These are phyloP conservation scores for Tetramorium bicarinatum DNA, from an alignment of 2,888 invertebrate genomes.

Conservation along the genomic window DNA sequence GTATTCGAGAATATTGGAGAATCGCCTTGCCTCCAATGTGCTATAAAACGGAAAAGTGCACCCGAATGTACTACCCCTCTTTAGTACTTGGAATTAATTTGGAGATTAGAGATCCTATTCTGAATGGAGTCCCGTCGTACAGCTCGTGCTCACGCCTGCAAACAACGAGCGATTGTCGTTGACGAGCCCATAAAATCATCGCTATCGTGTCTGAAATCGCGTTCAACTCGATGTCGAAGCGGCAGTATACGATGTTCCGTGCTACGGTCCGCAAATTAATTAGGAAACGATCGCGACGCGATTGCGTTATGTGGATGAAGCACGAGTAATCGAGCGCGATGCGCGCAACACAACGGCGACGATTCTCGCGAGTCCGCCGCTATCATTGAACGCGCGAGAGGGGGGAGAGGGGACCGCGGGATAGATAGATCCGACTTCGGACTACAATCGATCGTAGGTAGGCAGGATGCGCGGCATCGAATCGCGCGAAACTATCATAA, in stretches of 20 bases:
- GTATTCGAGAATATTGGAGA: background rate
- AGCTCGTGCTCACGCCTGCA: background rate
- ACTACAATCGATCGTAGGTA: conserved; percentile 14
- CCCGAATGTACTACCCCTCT: background rate
- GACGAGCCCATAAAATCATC: conserved; percentile 48
- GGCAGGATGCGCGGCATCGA: background rate
- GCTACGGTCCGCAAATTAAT: conserved; percentile 47
- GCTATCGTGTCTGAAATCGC: conserved; percentile 39
- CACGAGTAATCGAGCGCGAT: conserved; percentile 32
- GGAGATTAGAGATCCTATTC: conserved; percentile 18
- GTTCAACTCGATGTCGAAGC: conserved; percentile 35
- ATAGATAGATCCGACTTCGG: conserved; percentile 17
- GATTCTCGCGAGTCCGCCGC: conserved; percentile 24
- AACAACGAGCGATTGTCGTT: background rate
- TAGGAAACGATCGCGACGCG: conserved; percentile 51
- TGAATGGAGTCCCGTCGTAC: conserved; percentile 8
- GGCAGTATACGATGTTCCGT: conserved; percentile 22
- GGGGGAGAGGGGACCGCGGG: background rate
- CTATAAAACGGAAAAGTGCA: background rate
- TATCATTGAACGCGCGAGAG: background rate
- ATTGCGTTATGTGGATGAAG: conserved; percentile 32
- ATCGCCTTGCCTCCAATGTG: background rate
- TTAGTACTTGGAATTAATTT: conserved; percentile 10
- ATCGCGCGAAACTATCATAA: conserved; percentile 30
- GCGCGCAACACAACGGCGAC: conserved; percentile 16